Base-by-base conservation (phyloP, 2,113 vertebrate genomes). In the Cyanoramphus novaezelandiae region DNA sequence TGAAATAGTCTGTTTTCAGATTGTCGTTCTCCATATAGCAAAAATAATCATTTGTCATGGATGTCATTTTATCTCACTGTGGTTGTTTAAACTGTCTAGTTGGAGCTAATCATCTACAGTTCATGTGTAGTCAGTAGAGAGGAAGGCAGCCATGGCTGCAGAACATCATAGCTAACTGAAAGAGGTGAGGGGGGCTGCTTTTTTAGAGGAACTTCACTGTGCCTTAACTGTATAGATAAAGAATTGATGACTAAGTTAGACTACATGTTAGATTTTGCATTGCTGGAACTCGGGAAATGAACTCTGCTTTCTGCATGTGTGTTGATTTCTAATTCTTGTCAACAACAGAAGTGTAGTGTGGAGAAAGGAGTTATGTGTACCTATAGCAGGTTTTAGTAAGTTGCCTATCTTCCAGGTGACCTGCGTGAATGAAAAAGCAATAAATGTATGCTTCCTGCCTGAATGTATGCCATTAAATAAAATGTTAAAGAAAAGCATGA, bases 111-210 rank as follows among this genome's bases (percentile, higher is more conserved):
- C 13, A 50, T 81, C 33, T 35, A 13, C 43, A 44, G 62, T n/a
- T 57, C 46, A 3, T 17, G 39, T 9, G 43, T 17, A 41, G 67
- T 31, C 49, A 77, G 68, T 33, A 55, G 50, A 31, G 77, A 71
- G 39, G 69, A 75, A 75, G 43, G 55, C 39, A 91, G 35, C 33
- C 7, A 8, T 47, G 29, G 47, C 29, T 52, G 21, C 33, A 24
- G 29, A 60, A 25, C 14, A 4, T 24, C 12, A 2, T 0, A 50
- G 80, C 10, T 9, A 4, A 1, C 28, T 50, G 17, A 31, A 78
- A 39, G 5, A 37, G 19, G 11, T 74, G 28, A 64, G 7, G 5
- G 33, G 21, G 10, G 31, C 43, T 75, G 35, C 5, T 68, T 53
- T 85, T 82, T 19, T 72, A 15, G 49, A 72, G 33, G 7, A 49